phyloP scores from a whole-genome alignment of 2,888 invertebrate species.

The Tribolium freemani region DNA sequence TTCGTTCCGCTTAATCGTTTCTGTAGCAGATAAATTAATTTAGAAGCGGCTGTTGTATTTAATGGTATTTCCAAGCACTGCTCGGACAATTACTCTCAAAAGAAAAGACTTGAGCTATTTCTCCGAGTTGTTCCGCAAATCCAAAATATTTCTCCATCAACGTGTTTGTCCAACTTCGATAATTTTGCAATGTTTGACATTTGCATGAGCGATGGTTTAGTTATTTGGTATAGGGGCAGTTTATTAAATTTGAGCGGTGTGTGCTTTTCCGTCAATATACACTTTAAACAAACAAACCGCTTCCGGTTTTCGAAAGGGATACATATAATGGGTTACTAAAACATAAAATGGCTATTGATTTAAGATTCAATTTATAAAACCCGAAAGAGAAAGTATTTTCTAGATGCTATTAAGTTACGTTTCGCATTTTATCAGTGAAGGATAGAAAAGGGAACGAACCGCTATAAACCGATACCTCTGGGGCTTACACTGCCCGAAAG shows the following conservation, averaged over 20 bases:
- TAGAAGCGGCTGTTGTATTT: constrained; percentile 50
- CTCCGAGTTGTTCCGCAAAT: not conserved
- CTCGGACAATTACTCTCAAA: constrained; percentile 9
- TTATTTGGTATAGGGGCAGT: constrained; percentile 9
- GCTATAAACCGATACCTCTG: constrained; percentile 31
- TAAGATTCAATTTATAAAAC: constrained; percentile 39
- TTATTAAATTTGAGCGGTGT: constrained; percentile 26
- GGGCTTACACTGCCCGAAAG: not conserved
- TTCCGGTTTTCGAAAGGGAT: constrained; percentile 34
- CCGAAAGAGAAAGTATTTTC: constrained; percentile 30
- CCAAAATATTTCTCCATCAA: not conserved
- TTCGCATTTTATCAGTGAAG: constrained; percentile 37
- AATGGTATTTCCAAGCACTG: constrained; percentile 50
- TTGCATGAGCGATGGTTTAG: constrained; percentile 3
- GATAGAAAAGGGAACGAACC: constrained; percentile 37
- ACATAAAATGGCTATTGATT: constrained; percentile 40
- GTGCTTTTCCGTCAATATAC: constrained; percentile 12
- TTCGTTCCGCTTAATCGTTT: constrained; percentile 52
- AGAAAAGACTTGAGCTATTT: not conserved
- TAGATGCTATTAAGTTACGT: constrained; percentile 35
- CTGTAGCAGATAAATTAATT: constrained; percentile 56
- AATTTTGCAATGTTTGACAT: not conserved
- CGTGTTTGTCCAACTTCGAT: not conserved
- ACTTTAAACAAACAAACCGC: constrained; percentile 30
- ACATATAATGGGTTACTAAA: constrained; percentile 29